A percentile compares a stretch with the other conserved stretches of the same genome.
phyloP scores from a whole-genome alignment of 2,113 vertebrate genomes.

The Dipodomys merriami region DNA sequence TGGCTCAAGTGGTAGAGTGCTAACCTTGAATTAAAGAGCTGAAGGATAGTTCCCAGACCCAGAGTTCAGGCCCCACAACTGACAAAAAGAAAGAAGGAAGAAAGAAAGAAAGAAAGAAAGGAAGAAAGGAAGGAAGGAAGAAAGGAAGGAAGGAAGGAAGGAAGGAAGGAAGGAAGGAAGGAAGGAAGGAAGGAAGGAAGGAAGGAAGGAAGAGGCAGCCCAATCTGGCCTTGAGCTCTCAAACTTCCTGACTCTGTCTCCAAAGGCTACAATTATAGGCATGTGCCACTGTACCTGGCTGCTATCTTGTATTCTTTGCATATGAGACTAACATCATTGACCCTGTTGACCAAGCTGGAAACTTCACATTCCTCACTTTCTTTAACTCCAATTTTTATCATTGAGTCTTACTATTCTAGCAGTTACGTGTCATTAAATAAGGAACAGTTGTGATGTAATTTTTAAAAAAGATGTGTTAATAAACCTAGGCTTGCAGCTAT shows the following conservation, averaged over 20 bases:
- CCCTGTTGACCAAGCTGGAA: not conserved
- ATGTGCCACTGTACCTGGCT: not conserved
- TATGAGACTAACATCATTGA: not conserved
- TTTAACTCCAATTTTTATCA: not conserved
- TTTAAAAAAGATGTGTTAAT: not conserved
- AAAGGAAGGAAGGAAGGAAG: too few species aligned
- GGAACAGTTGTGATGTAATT: too few species aligned
- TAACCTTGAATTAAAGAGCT: too few species aligned
- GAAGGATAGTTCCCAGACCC: too few species aligned
- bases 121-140: too few species aligned
- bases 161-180: too few species aligned
- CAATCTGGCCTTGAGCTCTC: not conserved
- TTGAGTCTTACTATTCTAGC: not conserved
- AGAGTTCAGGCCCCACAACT: too few species aligned
- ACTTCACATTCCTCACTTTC: not conserved
- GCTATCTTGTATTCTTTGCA: not conserved
- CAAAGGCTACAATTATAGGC: not conserved
- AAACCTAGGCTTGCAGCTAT: not conserved
- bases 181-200: too few species aligned
- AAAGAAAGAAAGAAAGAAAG: too few species aligned
- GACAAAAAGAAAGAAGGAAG: too few species aligned
- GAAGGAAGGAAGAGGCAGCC: not conserved
- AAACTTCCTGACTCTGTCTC: not conserved
- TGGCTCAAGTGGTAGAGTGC: too few species aligned
- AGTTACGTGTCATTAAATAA: slow-evolving; percentile 1